phyloP scores from a whole-genome alignment of 2,797 vertebrate species.

The Taeniopygia guttata region DNA sequence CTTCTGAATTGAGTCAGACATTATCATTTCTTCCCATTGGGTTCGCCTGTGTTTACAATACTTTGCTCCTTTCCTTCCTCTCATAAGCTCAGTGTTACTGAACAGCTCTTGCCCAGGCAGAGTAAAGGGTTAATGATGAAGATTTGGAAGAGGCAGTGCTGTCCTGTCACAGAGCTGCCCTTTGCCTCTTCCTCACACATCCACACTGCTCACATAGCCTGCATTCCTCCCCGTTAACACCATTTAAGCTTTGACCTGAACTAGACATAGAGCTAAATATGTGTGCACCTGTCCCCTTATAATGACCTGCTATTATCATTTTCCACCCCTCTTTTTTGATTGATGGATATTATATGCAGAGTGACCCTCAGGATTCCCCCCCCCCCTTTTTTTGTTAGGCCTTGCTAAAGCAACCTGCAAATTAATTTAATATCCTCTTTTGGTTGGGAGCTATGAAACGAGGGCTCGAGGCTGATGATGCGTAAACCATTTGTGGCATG shows the following conservation, averaged over 20 bases:
- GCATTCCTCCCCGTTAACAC: constrained; percentile 52
- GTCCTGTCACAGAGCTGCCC: constrained; percentile 36
- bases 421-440: constrained; percentile 88
- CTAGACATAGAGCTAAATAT: constrained; percentile 48
- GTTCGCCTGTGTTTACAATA: too few species aligned
- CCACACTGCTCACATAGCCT: constrained; percentile 28
- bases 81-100: not conserved
- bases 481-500: constrained; percentile 86
- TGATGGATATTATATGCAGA: constrained; percentile 74
- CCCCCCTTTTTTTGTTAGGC: constrained; percentile 70
- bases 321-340: constrained; percentile 67
- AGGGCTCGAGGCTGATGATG: constrained; percentile 83
- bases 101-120: not conserved
- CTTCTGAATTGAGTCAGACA: too few species aligned
- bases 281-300: constrained; percentile 67
- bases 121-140: constrained; percentile 22
- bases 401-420: constrained; percentile 87
- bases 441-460: constrained; percentile 83
- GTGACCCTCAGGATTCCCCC: constrained; percentile 54
- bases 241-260: constrained; percentile 53
- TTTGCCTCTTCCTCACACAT: constrained; percentile 34
- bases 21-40: too few species aligned
- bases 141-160: not conserved
- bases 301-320: constrained; percentile 68
- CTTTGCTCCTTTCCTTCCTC: not conserved